Base-by-base conservation (phyloP, 2,888 invertebrate species). In the Tetramorium bicarinatum region DNA sequence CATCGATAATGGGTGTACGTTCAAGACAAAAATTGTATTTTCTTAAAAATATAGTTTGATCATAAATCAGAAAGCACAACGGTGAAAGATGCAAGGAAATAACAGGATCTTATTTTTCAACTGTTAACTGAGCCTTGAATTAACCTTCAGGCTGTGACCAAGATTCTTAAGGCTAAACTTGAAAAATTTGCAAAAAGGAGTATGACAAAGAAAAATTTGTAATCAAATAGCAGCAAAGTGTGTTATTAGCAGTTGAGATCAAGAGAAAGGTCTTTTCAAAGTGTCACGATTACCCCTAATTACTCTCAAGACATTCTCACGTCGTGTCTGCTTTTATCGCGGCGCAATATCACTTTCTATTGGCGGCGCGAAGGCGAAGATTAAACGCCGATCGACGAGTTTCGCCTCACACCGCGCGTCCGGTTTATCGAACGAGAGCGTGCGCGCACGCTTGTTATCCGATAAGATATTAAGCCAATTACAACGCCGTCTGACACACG, bases 401-500 rank as follows among this genome's bases (percentile, higher is more conserved):
- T 54, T 76, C 44, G 34, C 38, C 15, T 15, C 25, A n/a, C 61
- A 44, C 21, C 25, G 38, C 49, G 18, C 74, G 67, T 82, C 74
- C 77, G 49, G 54, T 82, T 86, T 69, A 67, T 18, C 67, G 62
- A 62, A 76, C 75, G 54, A 79, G 74, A 82, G 81, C 52, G 84
- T 52, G 69, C 67, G 72, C 54, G 62, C 38, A 56, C 74, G 54
- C 85, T 86, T 66, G 83, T 87, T 85, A 83, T 85, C 87, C 85
- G 85, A 83, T 87, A 83, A 85, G 83, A 85, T 87, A 85, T 85
- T 85, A 83, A 85, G 83, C 83, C 83, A 85, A 81, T 87, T 87
- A 87, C 71, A 83, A 71, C 80, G 61, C 67, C 77, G 82, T 80
- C 69, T 69, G 81, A 76, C 66, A 83, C 52, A 61, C 38, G 82